Percentiles rank a stretch among this genome's conserved stretches.
Conservation (phyloP, 23 tunicate genomes). For the Styela clava region DNA sequence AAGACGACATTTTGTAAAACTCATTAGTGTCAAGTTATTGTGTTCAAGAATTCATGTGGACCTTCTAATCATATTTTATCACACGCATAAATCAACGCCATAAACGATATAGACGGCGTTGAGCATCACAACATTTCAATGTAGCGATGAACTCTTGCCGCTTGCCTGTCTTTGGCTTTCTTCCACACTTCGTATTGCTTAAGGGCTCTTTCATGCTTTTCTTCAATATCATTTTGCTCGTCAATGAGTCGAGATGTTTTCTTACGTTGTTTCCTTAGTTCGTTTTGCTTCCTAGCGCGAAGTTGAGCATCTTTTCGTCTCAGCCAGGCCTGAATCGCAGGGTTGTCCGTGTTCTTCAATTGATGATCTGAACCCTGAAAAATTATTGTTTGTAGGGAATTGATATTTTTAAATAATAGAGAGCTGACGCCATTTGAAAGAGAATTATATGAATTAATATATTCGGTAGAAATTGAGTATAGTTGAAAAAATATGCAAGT, state of each 20-base stretch:
- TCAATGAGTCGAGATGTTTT: slow-evolving; percentile 67
- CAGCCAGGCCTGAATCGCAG: slow-evolving; percentile 64
- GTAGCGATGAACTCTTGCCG: neutral
- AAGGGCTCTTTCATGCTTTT: slow-evolving; percentile 58
- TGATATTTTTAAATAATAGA: neutral
- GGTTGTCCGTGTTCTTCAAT: slow-evolving; percentile 75
- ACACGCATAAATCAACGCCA: too few species aligned
- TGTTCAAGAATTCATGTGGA: too few species aligned
- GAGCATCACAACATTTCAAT: too few species aligned
- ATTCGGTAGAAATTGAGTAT: too few species aligned
- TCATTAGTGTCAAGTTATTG: too few species aligned
- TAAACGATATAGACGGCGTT: too few species aligned
- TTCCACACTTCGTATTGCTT: slow-evolving; percentile 81
- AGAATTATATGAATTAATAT: too few species aligned
- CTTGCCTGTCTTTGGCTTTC: slow-evolving; percentile 61
- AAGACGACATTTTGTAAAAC: too few species aligned
- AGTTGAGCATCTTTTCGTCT: slow-evolving; percentile 54
- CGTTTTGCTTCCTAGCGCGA: slow-evolving; percentile 29
- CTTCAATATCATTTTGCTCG: slow-evolving; percentile 70
- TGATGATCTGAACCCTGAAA: slow-evolving; percentile 75
- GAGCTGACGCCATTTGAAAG: too few species aligned
- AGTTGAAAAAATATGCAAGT: too few species aligned
- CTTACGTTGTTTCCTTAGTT: slow-evolving; percentile 37
- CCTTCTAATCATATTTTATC: too few species aligned
- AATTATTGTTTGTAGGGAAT: too few species aligned